These are phyloP conservation scores for Falco cherrug DNA, from an alignment of 2,797 vertebrate genomes.

Conservation along the genomic window DNA sequence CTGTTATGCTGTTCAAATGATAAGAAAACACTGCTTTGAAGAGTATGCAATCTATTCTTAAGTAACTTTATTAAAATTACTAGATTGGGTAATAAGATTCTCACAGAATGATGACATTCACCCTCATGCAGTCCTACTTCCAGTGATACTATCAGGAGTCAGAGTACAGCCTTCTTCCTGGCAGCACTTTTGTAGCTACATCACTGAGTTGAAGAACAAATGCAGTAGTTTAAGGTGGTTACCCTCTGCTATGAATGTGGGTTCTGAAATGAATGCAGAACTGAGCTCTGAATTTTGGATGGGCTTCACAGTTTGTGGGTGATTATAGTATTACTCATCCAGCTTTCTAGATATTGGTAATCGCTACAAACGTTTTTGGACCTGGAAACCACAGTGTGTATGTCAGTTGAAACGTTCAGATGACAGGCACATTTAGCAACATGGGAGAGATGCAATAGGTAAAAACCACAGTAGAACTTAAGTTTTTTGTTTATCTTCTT, in stretches of 20 bases:
- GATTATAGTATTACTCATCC: slow-evolving; percentile 19
- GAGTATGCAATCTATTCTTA: background rate
- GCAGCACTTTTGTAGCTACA: background rate
- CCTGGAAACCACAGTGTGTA: background rate
- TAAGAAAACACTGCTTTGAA: background rate
- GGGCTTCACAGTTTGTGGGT: slow-evolving; percentile 9
- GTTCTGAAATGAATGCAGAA: slow-evolving; percentile 24
- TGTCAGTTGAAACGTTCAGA: slow-evolving; percentile 29
- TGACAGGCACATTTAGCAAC: background rate
- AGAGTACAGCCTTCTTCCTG: background rate
- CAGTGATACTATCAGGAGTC: background rate
- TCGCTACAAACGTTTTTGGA: background rate
- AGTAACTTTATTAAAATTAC: slow-evolving; percentile 1
- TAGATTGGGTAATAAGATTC: background rate
- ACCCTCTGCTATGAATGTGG: background rate
- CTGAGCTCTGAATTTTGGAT: background rate
- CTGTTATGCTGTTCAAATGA: background rate
- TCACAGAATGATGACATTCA: background rate
- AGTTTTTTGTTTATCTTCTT: slow-evolving; percentile 41
- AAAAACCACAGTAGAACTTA: slow-evolving; percentile 36
- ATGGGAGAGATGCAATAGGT: slow-evolving; percentile 49
- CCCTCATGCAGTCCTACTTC: background rate
- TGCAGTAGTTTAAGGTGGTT: background rate
- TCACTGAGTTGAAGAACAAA: background rate
- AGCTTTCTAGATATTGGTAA: slow-evolving; percentile 57